phyloP scores from a whole-genome alignment of 2,113 vertebrate genomes.

The Bos taurus region ARS-UCD2.0 NC_037334.1:11488001-11488500 shows the following conservation, averaged over 20 bases:
- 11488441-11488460: not conserved
- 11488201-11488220: not conserved
- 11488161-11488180: not conserved
- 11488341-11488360: not conserved
- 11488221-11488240: not conserved
- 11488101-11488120: not conserved
- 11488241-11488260: not conserved
- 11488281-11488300: not conserved
- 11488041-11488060: not conserved
- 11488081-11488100: not conserved
- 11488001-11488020: not conserved
- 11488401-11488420: not conserved
- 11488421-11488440: not conserved
- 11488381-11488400: not conserved
- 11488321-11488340: not conserved
- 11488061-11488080: not conserved
- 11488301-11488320: not conserved
- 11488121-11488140: not conserved
- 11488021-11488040: not conserved
- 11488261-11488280: not conserved
- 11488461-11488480: not conserved
- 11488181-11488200: not conserved
- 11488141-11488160: not conserved
- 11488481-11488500: not conserved
- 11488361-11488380: not conserved